Conservation (phyloP, 2,113 vertebrate genomes). For the Ceyx melanurus region DNA sequence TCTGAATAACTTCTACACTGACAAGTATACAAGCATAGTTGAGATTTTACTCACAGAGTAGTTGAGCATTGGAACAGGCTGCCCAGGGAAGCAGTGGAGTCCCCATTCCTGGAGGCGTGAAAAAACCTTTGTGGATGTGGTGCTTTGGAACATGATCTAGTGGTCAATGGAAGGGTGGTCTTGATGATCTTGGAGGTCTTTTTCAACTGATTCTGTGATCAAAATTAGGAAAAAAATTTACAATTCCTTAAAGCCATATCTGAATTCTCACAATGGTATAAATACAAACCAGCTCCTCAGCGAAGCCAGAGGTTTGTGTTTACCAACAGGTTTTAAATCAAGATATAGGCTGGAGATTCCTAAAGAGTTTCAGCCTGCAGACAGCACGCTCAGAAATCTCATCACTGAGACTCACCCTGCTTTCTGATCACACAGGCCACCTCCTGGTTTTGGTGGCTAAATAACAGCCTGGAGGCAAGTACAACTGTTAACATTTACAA, state of each 20-base stretch:
- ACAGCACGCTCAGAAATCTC: neutral
- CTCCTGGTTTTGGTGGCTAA: slow-evolving; percentile 35
- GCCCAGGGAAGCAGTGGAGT: no score
- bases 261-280: neutral
- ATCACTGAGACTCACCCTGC: neutral
- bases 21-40: neutral
- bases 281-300: neutral
- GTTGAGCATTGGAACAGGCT: no score
- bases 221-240: neutral
- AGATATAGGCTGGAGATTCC: neutral
- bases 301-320: neutral
- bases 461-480: slow-evolving; percentile 47
- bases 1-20: neutral
- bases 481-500: slow-evolving; percentile 47
- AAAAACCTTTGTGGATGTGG: no score
- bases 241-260: neutral
- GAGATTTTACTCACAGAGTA: no score
- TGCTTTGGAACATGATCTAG: no score
- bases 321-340: neutral
- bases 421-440: neutral
- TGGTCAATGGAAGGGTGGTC: no score
- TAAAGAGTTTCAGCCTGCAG: neutral
- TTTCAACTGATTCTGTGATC: no score
- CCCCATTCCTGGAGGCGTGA: no score
- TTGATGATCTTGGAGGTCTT: no score